Percentiles rank a stretch among this genome's conserved stretches.
These are phyloP conservation scores for Stomatorhinus ivindoensis DNA, from an alignment of 2,113 vertebrate species.

Conservation along the genomic window DNA sequence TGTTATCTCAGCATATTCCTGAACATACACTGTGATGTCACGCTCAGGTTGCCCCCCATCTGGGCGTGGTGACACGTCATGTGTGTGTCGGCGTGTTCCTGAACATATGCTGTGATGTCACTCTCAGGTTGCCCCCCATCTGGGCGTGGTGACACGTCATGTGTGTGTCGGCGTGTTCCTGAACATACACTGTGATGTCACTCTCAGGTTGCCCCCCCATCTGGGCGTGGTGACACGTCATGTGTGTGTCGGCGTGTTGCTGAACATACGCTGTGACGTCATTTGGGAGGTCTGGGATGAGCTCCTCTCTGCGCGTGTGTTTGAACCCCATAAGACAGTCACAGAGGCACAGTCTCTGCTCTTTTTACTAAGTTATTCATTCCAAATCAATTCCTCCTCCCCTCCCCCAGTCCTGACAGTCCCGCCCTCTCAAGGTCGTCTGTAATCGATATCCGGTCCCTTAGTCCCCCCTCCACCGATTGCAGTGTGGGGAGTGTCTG, in stretches of 20 bases:
- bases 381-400: background rate
- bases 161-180: background rate
- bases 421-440: slow-evolving; percentile 13
- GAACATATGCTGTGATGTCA: background rate
- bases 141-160: background rate
- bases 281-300: background rate
- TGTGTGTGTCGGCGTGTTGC: background rate
- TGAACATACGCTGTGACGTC: background rate
- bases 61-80: background rate
- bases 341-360: background rate
- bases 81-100: background rate
- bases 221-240: background rate
- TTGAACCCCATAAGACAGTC: background rate
- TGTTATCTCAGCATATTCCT: background rate
- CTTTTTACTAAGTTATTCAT: background rate
- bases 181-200: background rate
- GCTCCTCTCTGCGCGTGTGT: background rate
- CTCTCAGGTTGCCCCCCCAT: background rate
- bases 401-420: background rate
- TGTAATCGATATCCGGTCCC: slow-evolving; percentile 15
- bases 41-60: background rate
- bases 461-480: background rate
- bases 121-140: background rate
- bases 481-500: background rate
- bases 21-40: background rate